These are phyloP conservation scores for Rostratula benghalensis DNA, from an alignment of 2,113 vertebrate genomes.

Conservation along the genomic window DNA sequence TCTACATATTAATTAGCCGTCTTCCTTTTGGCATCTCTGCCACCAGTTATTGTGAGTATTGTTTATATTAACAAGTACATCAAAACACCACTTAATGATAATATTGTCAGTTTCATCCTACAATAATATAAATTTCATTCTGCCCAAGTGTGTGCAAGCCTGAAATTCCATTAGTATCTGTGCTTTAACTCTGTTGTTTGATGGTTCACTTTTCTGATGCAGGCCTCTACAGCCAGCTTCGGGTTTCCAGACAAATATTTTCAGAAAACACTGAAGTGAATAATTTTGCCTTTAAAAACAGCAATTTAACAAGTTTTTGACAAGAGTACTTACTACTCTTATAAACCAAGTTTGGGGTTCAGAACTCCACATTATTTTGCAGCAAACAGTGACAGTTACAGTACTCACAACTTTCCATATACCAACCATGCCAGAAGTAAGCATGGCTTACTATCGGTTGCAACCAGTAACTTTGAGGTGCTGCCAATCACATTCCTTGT, in stretches of 20 bases:
- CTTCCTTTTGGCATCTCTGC: not conserved
- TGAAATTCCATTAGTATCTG: not conserved
- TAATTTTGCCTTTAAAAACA: not conserved
- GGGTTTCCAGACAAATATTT: not conserved
- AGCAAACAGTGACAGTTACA: not conserved
- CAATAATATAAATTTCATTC: not conserved
- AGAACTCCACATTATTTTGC: not conserved
- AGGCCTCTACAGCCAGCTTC: not conserved
- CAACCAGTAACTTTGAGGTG: not conserved
- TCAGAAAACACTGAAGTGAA: not conserved
- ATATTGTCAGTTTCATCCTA: not conserved
- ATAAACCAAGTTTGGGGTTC: not conserved
- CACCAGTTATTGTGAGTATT: not conserved
- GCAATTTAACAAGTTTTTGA: not conserved
- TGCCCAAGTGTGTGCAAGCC: not conserved
- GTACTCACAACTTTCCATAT: not conserved
- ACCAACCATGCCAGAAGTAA: not conserved
- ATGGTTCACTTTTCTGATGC: not conserved
- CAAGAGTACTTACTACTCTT: not conserved
- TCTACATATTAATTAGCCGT: not conserved
- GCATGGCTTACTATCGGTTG: not conserved
- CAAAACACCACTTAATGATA: not conserved
- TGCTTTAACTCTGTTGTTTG: not conserved
- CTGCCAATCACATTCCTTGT: not conserved
- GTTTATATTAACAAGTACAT: not conserved